Evolutionary conservation across 2,888 invertebrate genomes (phyloP), one percentile per base, ranked within the genome.

Genomic region (Drosophila austrosaltans): DNA sequence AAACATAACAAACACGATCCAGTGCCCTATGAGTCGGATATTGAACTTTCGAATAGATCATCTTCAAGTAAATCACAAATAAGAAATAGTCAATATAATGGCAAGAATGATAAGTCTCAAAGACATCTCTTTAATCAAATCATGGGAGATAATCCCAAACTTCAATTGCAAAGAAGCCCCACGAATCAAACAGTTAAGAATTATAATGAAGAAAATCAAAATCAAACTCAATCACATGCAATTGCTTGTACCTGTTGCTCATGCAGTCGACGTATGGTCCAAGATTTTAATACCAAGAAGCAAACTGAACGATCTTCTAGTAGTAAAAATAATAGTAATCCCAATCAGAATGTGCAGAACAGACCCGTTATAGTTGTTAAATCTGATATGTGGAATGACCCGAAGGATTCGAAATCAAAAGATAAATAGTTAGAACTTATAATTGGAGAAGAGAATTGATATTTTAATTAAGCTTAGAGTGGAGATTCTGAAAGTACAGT

Each of bases 391-490:
- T 62, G 62, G 53, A n/a, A 25, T 8, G 62, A 62, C 16, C 8
- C 22, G 6, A 12, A 25, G 4, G n/a, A 53, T 36, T 2, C 8
- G 1, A 10, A 20, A n/a, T 8, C 30, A 3, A 20, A 42, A 2
- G 28, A 22, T 40, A 30, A 42, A 30, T 40, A 40, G 12, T 20
- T 12, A 39, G 20, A 6, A 7, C 28, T 44, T 36, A 8, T 32
- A 32, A 6, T 32, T 32, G 6, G 22, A 1, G 30, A 53, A 44
- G 10, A 8, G 36, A 2, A 25, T 20, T 42, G 4, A 44, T 56
- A 71, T 63, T 53, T n/a, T 12, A 68, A 59, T 36, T 64, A 66
- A 62, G 10, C 53, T 54, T 61, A 63, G 72, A 65, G 53, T 8
- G 2, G 2, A 8, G 8, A 36, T 36, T 36, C 2, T 36, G 36